Base-by-base conservation (phyloP, 2,113 vertebrate species). In the Catharus minimus region DNA sequence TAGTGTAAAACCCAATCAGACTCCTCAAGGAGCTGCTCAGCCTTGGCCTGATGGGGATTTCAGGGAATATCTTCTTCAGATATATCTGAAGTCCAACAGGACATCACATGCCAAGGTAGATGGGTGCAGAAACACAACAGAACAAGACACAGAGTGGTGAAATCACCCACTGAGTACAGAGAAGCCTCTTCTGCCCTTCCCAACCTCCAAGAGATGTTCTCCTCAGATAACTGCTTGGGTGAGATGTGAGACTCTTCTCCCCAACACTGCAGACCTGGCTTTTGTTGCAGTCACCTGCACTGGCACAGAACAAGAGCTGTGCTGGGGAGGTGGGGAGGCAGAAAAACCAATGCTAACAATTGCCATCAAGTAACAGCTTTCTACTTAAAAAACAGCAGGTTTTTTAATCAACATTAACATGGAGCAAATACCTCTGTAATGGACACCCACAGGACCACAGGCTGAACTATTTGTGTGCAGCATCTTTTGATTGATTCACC, bases 401-500 rank as follows among this genome's bases (percentile, higher is more conserved):
- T 91, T 93, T 71, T 93, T 94, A 93, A 94, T 94, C 94, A 96
- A 93, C 92, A 88, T 95, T 95, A 95, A 55, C 72, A 89, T 2
- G 2, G 76, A 86, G 68, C 80, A 94, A 92, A 82, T 65, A 69
- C 41, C 72, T 87, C 82, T 75, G 64, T 88, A 94, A 95, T 89
- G 92, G 94, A 83, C 72, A 95, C 75, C 67, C 86, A 69, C 28
- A 90, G 75, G 65, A 91, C 69, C 82, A 58, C 55, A 80, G 55
- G 49, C 83, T 92, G 74, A 66, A 88, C 89, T 76, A 94, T 77
- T 47, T 65, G 83, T 61, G 50, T 81, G 68, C 38, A 2, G 77
- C 68, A 93, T 92, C 83, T 95, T 94, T 95, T 96, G 93, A 96
- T 94, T 95, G 93, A 96, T 95, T 95, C 91, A 55, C 72, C 81